A percentile compares a stretch with the other conserved stretches of the same genome.
Conservation (phyloP, 2,888 invertebrate species). For the Drosophila neutralis region DNA sequence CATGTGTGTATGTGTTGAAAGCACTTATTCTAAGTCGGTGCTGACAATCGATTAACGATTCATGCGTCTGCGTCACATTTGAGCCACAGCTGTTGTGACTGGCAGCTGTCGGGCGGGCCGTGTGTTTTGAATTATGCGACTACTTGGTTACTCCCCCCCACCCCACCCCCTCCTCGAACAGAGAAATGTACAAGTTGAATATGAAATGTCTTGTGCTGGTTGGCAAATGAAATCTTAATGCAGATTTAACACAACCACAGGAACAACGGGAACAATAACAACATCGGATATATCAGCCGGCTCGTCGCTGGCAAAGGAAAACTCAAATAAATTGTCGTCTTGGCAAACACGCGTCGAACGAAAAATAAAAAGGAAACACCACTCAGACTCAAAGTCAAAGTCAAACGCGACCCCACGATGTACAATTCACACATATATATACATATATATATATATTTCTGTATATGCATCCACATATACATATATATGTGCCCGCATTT, state of each 20-base stretch:
- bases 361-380: slow-evolving; percentile 14
- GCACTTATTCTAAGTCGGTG: slow-evolving; percentile 8
- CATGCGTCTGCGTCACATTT: slow-evolving; percentile 28
- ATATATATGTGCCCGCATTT: not conserved
- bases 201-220: slow-evolving; percentile 21
- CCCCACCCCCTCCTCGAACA: rapidly evolving
- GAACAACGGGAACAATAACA: slow-evolving; percentile 3
- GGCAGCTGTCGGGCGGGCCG: slow-evolving; percentile 6
- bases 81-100: slow-evolving; percentile 47
- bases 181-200: slow-evolving; percentile 18
- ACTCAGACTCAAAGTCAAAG: slow-evolving; percentile 44
- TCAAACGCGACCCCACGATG: slow-evolving; percentile 31
- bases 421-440: slow-evolving; percentile 37
- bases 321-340: slow-evolving; percentile 55
- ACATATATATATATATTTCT: not conserved
- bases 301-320: slow-evolving; percentile 35
- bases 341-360: slow-evolving; percentile 41
- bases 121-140: slow-evolving; percentile 39
- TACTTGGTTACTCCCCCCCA: slow-evolving; percentile 3
- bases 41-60: slow-evolving; percentile 51
- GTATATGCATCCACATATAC: not conserved
- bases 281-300: not conserved
- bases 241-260: slow-evolving; percentile 45
- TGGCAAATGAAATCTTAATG: slow-evolving; percentile 62
- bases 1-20: slow-evolving; percentile 6